Percentiles rank a stretch among this genome's conserved stretches.
Conservation (phyloP, 2,113 vertebrate genomes). For the Scomber japonicus region DNA sequence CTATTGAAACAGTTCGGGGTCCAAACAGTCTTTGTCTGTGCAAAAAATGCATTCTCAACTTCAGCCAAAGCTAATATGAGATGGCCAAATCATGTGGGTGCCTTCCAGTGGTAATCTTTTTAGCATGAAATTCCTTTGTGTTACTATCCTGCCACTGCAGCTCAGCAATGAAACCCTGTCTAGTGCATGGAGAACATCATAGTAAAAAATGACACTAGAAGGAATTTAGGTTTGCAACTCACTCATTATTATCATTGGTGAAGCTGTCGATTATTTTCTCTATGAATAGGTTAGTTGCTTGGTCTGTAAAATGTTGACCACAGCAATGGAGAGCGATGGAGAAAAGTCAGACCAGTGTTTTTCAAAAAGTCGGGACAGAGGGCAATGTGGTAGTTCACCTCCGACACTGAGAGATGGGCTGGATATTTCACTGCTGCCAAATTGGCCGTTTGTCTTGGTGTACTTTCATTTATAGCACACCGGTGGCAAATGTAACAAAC, state of each 20-base stretch:
- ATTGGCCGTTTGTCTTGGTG: conserved; percentile 68
- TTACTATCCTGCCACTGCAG: background rate
- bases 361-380: conserved; percentile 21
- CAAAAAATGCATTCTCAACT: no score
- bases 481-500: conserved; percentile 64
- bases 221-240: no score
- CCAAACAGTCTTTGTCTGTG: no score
- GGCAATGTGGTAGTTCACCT: conserved; percentile 42
- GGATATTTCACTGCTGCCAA: conserved; percentile 67
- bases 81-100: background rate
- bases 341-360: background rate
- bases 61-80: background rate
- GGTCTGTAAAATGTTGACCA: no score
- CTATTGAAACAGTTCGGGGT: no score
- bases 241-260: no score
- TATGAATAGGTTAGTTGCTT: no score
- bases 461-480: conserved; percentile 70
- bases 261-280: no score
- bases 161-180: background rate
- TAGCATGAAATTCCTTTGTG: background rate
- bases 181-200: no score
- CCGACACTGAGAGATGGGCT: conserved; percentile 52
- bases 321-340: no score
- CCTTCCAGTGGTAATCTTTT: background rate
- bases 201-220: background rate